Evolutionary conservation across 2,797 vertebrate species (phyloP).

Genomic region (Gambelia wislizenii): DNA sequence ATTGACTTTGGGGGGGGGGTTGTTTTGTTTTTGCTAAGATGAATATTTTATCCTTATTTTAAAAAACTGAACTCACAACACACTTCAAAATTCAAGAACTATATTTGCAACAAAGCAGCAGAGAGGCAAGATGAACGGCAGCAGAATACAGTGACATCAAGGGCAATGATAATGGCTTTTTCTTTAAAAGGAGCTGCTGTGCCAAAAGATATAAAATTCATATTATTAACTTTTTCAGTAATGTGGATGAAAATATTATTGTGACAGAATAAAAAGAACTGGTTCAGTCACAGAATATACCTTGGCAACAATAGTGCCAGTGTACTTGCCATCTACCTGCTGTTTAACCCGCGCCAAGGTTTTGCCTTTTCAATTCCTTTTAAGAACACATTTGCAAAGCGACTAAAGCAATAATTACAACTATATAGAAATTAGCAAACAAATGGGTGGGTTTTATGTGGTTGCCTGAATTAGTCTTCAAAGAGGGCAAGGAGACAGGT

Average conservation of each 20-base stretch:
- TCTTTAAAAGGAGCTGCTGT: slow-evolving; percentile 6
- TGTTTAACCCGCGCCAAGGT: background rate
- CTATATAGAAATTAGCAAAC: background rate
- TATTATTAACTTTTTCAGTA: slow-evolving; percentile 29
- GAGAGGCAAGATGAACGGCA: slow-evolving; percentile 25
- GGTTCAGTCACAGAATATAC: slow-evolving; percentile 14
- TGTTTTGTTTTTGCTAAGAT: slow-evolving; percentile 18
- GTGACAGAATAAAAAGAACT: slow-evolving; percentile 10
- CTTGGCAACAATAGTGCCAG: background rate
- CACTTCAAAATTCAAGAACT: slow-evolving; percentile 40
- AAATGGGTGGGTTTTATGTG: background rate
- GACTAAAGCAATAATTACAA: slow-evolving; percentile 11
- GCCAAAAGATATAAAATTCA: slow-evolving; percentile 31
- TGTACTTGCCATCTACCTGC: background rate
- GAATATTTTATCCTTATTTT: slow-evolving; percentile 46
- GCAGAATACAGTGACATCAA: background rate
- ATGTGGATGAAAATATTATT: slow-evolving; percentile 17
- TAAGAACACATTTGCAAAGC: background rate
- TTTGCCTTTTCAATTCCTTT: background rate
- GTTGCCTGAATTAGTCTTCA: background rate
- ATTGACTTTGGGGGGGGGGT: too few relatives aligned
- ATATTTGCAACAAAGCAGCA: slow-evolving; percentile 31
- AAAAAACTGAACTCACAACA: slow-evolving; percentile 32
- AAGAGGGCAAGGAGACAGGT: background rate
- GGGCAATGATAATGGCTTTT: slow-evolving; percentile 34